phyloP scores from a whole-genome alignment of 1,140 invertebrate genomes.

The Paramacrobiotus metropolitanus region DNA sequence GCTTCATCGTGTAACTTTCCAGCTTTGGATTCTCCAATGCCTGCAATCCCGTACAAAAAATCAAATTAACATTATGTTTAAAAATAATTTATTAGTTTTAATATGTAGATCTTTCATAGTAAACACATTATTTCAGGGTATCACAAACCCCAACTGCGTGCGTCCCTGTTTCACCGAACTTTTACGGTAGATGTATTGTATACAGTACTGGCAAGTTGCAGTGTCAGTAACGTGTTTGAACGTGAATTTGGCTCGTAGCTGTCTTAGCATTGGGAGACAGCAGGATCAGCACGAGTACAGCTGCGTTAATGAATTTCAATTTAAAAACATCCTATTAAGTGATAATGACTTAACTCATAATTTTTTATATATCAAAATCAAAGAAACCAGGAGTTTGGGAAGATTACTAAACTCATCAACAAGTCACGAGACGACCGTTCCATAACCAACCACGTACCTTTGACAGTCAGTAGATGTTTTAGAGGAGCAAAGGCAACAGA shows the following conservation, averaged over 20 bases:
- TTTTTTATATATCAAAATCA: too few relatives aligned
- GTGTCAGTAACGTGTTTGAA: too few relatives aligned
- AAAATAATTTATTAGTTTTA: background rate
- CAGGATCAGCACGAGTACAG: too few relatives aligned
- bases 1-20: constrained; percentile 40
- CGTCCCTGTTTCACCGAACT: too few relatives aligned
- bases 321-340: too few relatives aligned
- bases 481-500: constrained; percentile 80
- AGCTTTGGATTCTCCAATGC: background rate
- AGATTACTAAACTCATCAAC: constrained; percentile 7
- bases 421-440: constrained; percentile 37
- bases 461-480: constrained; percentile 63
- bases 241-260: too few relatives aligned
- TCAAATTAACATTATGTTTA: background rate
- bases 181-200: too few relatives aligned
- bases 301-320: too few relatives aligned
- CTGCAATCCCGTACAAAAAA: constrained; percentile 3
- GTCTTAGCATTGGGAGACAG: too few relatives aligned
- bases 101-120: background rate
- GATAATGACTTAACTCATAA: too few relatives aligned
- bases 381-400: background rate
- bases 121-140: background rate
- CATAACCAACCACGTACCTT: constrained; percentile 90
- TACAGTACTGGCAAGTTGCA: too few relatives aligned
- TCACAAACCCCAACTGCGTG: too few relatives aligned